Base-by-base conservation (phyloP, 2,888 invertebrate genomes). In the Rhopalosiphum nymphaeae region DNA sequence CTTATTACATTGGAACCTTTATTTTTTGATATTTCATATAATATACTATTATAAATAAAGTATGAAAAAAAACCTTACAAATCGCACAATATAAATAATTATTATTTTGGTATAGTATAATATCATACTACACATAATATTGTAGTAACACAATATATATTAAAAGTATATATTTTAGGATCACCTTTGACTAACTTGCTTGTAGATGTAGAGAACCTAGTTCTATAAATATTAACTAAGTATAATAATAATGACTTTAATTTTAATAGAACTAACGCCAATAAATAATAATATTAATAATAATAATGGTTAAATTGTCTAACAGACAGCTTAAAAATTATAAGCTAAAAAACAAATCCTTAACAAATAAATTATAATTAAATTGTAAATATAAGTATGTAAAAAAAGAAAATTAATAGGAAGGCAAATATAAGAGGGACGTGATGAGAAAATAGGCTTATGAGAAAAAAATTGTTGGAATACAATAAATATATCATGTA, bases 241-340 rank as follows among this genome's bases (percentile, higher is more conserved):
- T 42, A 25, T 88, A 49, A 46, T 42, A 87, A 67, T 29, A 67
- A 42, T 29, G 21, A 88, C 26, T 53, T 53, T 88, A 92, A 92
- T 92, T 88, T 21, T 78, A 78, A 67, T 53, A 78, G 1, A 88
- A 92, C 78, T 36, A 53, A 53, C 25, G 49, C 87, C 88, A 93
- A 78, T 57, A 53, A 89, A 88, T 88, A 92, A 88, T 92, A 61
- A n/a, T 61, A 67, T 88, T 92, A 92, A 84, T 84, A 91, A 91
- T 84, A 53, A 92, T 89, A 93, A 78, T 78, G 53, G 88, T 93
- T 78, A 25, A 88, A 53, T 93, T 89, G 89, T 93, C 78, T 78
- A 13, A 78, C n/a, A 56, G 78, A 89, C 78, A n/a, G n/a, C n/a
- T 89, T 93, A 93, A 21, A 56, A 88, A 78, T 78, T 67, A 67